Evolutionary conservation across 2,113 vertebrate genomes (phyloP), one percentile per base, ranked within the genome.

Genomic region (Salvelinus fontinalis): DNA sequence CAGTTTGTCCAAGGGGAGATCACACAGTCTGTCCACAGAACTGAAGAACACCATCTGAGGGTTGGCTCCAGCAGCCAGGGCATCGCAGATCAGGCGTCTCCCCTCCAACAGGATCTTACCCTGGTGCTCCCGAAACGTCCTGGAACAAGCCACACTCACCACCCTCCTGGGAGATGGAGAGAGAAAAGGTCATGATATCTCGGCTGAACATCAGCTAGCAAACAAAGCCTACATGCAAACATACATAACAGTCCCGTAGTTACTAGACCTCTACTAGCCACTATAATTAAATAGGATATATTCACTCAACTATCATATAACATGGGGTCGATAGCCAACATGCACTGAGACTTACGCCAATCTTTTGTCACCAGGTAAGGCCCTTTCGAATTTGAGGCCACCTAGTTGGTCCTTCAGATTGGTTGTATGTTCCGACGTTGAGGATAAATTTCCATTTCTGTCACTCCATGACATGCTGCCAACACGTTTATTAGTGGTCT

Each of bases 71-170:
- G 96, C 95, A 5, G 89, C 89, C 87, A 99, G 88, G 0, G 98
- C 97, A 0, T 99, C 97, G 8, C 84, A 88, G 87, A 99, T 97
- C 84, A 99, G 90, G 76, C 97, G 91, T 5, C 86, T 92, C 5
- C 98, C 97, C 88, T 99, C 98, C 87, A 99, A 91, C 69, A 99
- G 87, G 34, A 99, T 93, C 86, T 97, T 97, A 26, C 95, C 92
- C 0, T 98, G 93, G 18, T 94, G 93, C 34, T 99, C 97, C n/a
- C 97, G 95, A 80, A 96, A 97, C 0, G 88, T 87, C 90, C 94
- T 94, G 0, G 97, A 99, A 54, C 95, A 96, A 44, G 95, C 96
- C 0, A 99, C 82, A 0, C 95, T 97, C 87, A 95, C 96, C 31
- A 96, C 85, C 76, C 86, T 96, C 81, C 97, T 99, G 86, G n/a